Evolutionary conservation across 2,888 invertebrate genomes (phyloP), one percentile per base, ranked within the genome.

Genomic region (Stenodema calcarata): DNA sequence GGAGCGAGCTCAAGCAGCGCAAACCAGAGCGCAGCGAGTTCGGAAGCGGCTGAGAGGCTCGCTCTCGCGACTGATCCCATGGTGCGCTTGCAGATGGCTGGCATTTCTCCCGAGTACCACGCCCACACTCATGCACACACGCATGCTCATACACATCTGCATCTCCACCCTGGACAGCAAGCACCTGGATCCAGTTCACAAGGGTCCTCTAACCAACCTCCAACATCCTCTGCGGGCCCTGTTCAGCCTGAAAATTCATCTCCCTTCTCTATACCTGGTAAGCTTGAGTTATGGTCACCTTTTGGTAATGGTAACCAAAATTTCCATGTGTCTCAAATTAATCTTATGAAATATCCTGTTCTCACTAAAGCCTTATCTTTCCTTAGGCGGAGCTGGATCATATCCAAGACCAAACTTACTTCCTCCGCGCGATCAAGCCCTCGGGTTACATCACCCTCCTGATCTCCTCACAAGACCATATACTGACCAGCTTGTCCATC

Each of bases 41-140:
- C 95, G 87, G 95, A 95, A 90, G 94, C 94, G 90, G 95, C 96
- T 90, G 96, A 97, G 92, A 92, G 96, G 89, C 92, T 96, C 89
- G 96, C 96, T 88, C 92, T 96, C 90, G 96, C 97, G 88, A 95
- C 96, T 89, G 97, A 98, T 92, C 97, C 97, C 88, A 96, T 98
- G 95, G 95, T 94, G 89, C 95, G 97, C 90, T 92, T 98, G 91
- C 97, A 97, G 93, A 97, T 98, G 97, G 97, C 97, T 90, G 96
- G 97, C 91, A 95, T 96, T 90, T 95, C 94, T 90, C 95, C 95
- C 80, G 96, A 96, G 92, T 96, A 96, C 92, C 97, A 97, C 92
- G 96, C 96, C 90, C 97, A 97, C 92, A 96, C 97, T 89, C 97
- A 97, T 92, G 96, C 96, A 90, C 96, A 97, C 92, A 96, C 96